Evolutionary conservation across 2,888 invertebrate genomes (phyloP), one percentile per base, ranked within the genome.

Genomic region (Argyresthia goedartella): DNA sequence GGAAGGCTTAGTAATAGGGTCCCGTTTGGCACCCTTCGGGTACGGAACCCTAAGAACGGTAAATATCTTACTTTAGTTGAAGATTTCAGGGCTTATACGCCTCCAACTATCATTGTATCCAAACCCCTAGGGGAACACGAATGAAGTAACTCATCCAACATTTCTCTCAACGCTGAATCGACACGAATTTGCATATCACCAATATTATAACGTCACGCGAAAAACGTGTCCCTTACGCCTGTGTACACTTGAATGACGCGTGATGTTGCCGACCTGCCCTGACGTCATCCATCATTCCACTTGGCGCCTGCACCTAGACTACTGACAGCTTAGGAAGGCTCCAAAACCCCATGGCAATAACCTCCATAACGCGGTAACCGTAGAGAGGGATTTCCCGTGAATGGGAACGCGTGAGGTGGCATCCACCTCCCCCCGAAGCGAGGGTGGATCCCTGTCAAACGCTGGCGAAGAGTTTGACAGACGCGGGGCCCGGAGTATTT

Each of bases 221-320:
- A 86, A 86, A 86, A 84, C 86, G 85, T 86, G 85, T 86, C 82
- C 86, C 84, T 84, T 85, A 85, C 86, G 86, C 75, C 81, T 85
- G 82, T 82, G 81, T 85, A 85, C 86, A 86, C 86, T 85, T 80
- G 86, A 86, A 85, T 85, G 86, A 84, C 85, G 82, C 79, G 86
- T 81, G 86, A 82, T 85, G 84, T 82, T 81, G 81, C 77, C 81
- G 82, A 81, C 85, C 84, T 84, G 79, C 81, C 77, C 81, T 81
- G 81, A 81, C 84, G 85, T 79, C 85, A 86, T 86, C 86, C 82
- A 86, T 86, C 86, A 86, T 86, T 84, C 82, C 78, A 68, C 75
- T 76, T 81, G 86, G 85, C 85, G 85, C 86, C 86, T 84, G 84
- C 82, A 85, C 78, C 84, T 77, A 81, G 86, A 81, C 82, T 80